Evolutionary conservation across 2,888 invertebrate species (phyloP).

Genomic region (Apamea anceps): DNA sequence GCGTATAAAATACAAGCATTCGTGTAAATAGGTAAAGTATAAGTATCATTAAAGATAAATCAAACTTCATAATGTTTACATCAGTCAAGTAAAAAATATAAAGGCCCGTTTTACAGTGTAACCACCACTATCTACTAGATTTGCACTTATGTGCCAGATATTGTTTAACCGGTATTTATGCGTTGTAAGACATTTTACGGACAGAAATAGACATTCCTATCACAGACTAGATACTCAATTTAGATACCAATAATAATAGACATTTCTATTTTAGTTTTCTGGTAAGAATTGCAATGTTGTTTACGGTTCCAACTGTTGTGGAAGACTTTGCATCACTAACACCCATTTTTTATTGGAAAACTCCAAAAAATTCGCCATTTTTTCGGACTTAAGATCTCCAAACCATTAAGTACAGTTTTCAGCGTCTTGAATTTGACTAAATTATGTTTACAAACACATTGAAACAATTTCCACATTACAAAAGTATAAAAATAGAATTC

Average conservation of each 20-base stretch:
- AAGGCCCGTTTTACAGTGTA: neutral
- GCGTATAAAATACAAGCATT: neutral
- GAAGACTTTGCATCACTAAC: constrained; percentile 58
- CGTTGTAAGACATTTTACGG: constrained; percentile 59
- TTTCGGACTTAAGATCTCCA: neutral
- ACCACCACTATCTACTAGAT: constrained; percentile 10
- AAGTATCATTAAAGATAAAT: neutral
- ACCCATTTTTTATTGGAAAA: constrained; percentile 8
- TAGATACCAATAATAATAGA: constrained; percentile 66
- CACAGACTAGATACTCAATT: constrained; percentile 85
- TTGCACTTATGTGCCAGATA: constrained; percentile 5
- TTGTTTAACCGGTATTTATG: neutral
- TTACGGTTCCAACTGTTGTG: constrained; percentile 47
- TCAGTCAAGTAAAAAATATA: neutral
- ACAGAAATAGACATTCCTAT: constrained; percentile 77
- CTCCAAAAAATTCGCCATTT: constrained; percentile 1
- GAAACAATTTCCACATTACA: constrained; percentile 30
- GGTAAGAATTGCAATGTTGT: constrained; percentile 44
- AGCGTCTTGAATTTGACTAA: constrained; percentile 8
- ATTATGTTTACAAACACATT: constrained; percentile 1
- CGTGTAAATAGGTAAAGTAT: constrained; percentile 1
- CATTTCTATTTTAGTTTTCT: constrained; percentile 34
- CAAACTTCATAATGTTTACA: neutral
- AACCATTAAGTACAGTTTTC: constrained; percentile 45
- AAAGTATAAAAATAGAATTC: constrained; percentile 41